Evolutionary conservation across 2,113 vertebrate species (phyloP), one percentile per base, ranked within the genome.

Genomic region (Etheostoma cragini): DNA sequence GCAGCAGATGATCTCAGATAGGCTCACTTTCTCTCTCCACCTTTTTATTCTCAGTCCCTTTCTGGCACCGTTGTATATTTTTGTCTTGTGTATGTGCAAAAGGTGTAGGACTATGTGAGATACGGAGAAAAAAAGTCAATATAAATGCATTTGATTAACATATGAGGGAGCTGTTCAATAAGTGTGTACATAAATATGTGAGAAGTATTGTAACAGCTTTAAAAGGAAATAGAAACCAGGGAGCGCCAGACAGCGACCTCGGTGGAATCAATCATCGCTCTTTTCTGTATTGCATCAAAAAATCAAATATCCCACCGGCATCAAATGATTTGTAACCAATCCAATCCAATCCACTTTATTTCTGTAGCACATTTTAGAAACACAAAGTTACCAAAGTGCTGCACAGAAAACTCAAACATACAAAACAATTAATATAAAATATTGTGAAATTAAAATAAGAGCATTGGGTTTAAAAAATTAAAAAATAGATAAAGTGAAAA

Each of bases 141-240:
- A 75, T 60, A 35, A 83, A 72, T 84, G 16, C 22, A 80, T 86
- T 88, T 76, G 42, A 61, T 83, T 80, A 80, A 75, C 68, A 87
- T 56, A 60, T 12, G 6, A 76, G 57, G 45, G 64, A 75, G 64
- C 35, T 3, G 0, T 22, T 35, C 24, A 54, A 53, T 45, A 72
- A 26, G 21, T 52, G 21, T 24, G 75, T 47, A 33, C 22, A 61
- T 67, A 63, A 58, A 81, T 63, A 63, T 66, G 73, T 56, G 61
- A 82, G 68, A 73, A 67, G 47, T 57, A 45, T 38, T 38, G 49
- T 71, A 71, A 81, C 38, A 71, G 78, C 85, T 84, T 80, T 65
- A 67, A 69, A 60, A 53, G 73, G 33, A 89, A 91, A 73, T 30
- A 47, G 78, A 87, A 84, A 26, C 53, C 74, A 65, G 53, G n/a